phyloP scores from a whole-genome alignment of 2,113 vertebrate genomes.

The Anthoscopus minutus region DNA sequence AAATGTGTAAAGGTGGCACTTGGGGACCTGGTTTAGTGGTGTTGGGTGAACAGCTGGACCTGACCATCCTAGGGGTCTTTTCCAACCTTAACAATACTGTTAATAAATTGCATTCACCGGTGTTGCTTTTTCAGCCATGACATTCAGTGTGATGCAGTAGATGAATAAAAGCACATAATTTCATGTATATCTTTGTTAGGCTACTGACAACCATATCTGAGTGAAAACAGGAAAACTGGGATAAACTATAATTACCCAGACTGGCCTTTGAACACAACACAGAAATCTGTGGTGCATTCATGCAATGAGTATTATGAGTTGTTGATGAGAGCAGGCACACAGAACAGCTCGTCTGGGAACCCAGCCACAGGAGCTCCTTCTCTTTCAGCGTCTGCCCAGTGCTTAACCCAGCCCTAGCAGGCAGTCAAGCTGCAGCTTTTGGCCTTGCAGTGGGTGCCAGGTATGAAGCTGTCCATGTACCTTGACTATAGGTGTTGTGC shows the following conservation, averaged over 20 bases:
- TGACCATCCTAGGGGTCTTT: not conserved
- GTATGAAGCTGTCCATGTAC: not conserved
- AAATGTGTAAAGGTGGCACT: not conserved
- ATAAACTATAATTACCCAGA: not conserved
- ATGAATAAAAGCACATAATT: not conserved
- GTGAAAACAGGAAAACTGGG: not conserved
- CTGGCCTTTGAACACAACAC: not conserved
- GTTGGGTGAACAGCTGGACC: not conserved
- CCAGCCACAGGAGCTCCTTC: not conserved
- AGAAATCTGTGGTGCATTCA: not conserved
- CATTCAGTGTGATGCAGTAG: not conserved
- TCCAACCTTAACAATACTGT: not conserved
- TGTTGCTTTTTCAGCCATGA: not conserved
- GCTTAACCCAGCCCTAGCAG: not conserved
- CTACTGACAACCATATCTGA: not conserved
- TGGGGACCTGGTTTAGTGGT: not conserved
- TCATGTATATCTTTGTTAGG: not conserved
- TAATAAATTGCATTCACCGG: not conserved
- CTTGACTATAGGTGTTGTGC: not conserved
- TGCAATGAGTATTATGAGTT: not conserved
- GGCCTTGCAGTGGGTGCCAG: not conserved
- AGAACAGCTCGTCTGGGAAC: not conserved
- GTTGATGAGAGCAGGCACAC: not conserved
- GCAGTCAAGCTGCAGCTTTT: not conserved
- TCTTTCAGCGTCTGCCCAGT: not conserved